Conservation (phyloP, 2,797 vertebrate species). For the Myotis myotis region DNA sequence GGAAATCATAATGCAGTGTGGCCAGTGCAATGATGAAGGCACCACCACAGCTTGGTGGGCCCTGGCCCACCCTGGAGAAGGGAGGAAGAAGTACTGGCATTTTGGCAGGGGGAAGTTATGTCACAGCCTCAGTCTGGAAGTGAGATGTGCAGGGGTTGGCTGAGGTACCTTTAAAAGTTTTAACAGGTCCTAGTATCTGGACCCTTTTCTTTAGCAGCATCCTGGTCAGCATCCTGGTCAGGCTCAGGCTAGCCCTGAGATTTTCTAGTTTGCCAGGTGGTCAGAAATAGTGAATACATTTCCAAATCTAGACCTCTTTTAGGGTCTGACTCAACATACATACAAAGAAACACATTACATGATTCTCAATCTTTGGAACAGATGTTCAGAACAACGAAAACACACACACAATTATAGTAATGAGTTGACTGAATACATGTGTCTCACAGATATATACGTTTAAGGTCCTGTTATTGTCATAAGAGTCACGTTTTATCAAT, state of each 20-base stretch:
- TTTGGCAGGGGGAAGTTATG: neutral
- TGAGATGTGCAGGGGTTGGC: neutral
- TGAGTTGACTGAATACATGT: neutral
- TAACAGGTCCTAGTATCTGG: neutral
- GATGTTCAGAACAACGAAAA: neutral
- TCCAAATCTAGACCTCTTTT: neutral
- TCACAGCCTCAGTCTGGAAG: neutral
- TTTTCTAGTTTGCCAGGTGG: neutral
- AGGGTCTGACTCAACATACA: neutral
- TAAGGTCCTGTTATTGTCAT: neutral
- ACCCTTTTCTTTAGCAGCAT: neutral
- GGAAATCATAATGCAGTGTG: neutral
- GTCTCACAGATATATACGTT: neutral
- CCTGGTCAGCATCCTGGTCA: neutral
- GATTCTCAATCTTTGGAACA: neutral
- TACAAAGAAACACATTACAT: neutral
- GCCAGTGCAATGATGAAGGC: neutral
- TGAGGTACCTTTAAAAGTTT: neutral
- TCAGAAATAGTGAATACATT: neutral
- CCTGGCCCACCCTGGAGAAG: neutral
- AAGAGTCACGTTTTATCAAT: neutral
- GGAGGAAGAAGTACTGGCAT: neutral
- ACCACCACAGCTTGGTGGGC: neutral
- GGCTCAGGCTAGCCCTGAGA: neutral
- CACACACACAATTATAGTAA: neutral